A percentile compares a stretch with the other conserved stretches of the same genome.
Evolutionary conservation across 92 coral and sea anemone species (phyloP).

Genomic region (Phenganax stokvisi): DNA sequence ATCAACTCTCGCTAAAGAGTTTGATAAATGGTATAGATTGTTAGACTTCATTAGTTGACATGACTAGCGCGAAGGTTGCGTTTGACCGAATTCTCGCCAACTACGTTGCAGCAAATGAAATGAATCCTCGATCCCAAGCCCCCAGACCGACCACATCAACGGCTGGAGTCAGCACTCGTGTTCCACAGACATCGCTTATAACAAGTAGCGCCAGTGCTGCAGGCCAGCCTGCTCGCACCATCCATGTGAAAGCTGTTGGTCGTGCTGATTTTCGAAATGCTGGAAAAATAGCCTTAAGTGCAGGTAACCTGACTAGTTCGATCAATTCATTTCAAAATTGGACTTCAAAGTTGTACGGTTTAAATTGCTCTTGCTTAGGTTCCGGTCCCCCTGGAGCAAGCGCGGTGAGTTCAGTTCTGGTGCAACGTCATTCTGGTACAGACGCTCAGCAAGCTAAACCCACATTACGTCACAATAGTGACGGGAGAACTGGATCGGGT

Average conservation of each 20-base stretch:
- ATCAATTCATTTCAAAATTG: neutral
- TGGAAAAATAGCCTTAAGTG: conserved; percentile 43
- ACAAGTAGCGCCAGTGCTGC: conserved; percentile 40
- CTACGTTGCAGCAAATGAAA: conserved; percentile 52
- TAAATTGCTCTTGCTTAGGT: conserved; percentile 41
- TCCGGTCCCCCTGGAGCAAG: conserved; percentile 76
- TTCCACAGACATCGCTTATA: conserved; percentile 40
- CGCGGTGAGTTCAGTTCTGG: conserved; percentile 85
- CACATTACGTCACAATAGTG: conserved; percentile 56
- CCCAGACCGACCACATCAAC: conserved; percentile 63
- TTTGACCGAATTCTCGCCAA: no score
- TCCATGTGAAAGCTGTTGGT: conserved; percentile 83
- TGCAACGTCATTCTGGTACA: conserved; percentile 74
- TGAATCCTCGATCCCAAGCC: conserved; percentile 60
- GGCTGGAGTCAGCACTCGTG: conserved; percentile 52
- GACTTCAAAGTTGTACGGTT: neutral
- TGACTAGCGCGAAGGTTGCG: no score
- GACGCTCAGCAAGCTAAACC: conserved; percentile 49
- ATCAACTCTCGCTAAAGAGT: neutral
- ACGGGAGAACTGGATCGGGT: conserved; percentile 44
- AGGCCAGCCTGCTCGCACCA: conserved; percentile 48
- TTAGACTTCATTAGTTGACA: no score
- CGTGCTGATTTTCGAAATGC: conserved; percentile 65
- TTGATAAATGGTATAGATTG: no score
- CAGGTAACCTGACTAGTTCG: conserved; percentile 1